These are phyloP conservation scores for Onychostruthus taczanowskii DNA, from an alignment of 2,113 vertebrate genomes.

Conservation along the genomic window DNA sequence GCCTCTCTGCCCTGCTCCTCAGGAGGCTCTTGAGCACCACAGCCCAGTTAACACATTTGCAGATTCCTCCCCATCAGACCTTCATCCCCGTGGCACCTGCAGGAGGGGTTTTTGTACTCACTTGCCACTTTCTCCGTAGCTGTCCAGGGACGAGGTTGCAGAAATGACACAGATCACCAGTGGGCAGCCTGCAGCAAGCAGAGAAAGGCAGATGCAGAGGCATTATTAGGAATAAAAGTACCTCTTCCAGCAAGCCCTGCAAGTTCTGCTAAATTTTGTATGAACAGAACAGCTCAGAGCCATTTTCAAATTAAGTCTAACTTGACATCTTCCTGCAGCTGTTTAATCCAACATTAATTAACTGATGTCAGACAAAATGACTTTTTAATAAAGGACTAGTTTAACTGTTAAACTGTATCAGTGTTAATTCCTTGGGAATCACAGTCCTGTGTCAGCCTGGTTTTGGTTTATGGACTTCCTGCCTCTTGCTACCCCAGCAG, in stretches of 20 bases:
- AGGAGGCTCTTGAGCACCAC: background rate
- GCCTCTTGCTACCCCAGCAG: background rate
- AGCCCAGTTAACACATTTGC: accelerated
- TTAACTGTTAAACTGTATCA: background rate
- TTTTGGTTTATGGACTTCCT: background rate
- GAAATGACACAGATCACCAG: constrained; percentile 88
- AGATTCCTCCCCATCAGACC: background rate
- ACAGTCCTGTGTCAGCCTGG: background rate
- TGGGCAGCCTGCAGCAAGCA: constrained; percentile 80
- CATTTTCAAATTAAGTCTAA: background rate
- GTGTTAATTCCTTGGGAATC: background rate
- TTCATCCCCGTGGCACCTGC: background rate
- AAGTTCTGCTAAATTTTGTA: background rate
- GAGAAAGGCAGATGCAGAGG: background rate
- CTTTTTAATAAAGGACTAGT: background rate
- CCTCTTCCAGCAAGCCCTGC: background rate
- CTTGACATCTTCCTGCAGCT: background rate
- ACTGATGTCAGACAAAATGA: background rate
- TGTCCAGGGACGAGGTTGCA: constrained; percentile 78
- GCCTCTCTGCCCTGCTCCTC: background rate
- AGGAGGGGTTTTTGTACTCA: constrained; percentile 67
- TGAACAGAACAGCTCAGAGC: background rate
- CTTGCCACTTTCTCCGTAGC: constrained; percentile 87
- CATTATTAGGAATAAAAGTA: background rate
- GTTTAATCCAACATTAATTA: background rate